Evolutionary conservation across 1,140 invertebrate species (phyloP), one percentile per base, ranked within the genome.

Genomic region (Drosophila nigromelanica): DNA sequence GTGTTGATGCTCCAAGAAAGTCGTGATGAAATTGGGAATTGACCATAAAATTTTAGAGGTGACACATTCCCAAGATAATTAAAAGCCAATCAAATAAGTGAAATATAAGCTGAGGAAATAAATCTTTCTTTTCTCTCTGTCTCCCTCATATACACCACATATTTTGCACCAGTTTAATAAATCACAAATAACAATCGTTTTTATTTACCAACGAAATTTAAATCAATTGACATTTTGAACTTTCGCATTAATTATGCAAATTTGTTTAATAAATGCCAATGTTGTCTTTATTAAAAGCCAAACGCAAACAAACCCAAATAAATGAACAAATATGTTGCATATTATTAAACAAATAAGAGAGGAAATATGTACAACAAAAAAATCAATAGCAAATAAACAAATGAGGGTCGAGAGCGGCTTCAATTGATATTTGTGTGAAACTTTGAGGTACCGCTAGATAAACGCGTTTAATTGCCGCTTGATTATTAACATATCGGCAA

Each of bases 401-500:
- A 43, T 18, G 51, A 54, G 51, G 33, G 51, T 37, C 51, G 37
- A 15, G 14, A 37, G 51, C 30, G 33, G 30, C 33, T 54, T 37
- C 33, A 37, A 24, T 24, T 21, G 35, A 24, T 35, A 35, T 35
- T 35, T 35, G 33, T 35, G 33, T 35, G 33, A 35, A 35, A 35
- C 33, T 35, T 35, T 35, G 24, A 52, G 18, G 14, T 30, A 45
- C 43, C 37, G 39, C 21, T 58, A 18, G 50, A 62, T 61, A 62
- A 68, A 64, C 68, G 48, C 59, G 69, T 79, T 68, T 69, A 61
- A 82, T 82, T 82, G 78, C 47, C 59, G 61, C 56, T 69, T 73
- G 78, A 85, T 76, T 72, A 76, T 85, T 85, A 85, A 85, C 80
- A 85, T 85, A 85, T 85, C 73, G 80, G 74, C 81, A 87, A 75